Base-by-base conservation (phyloP, 1,140 invertebrate species). In the Ectropis grisescens region DNA sequence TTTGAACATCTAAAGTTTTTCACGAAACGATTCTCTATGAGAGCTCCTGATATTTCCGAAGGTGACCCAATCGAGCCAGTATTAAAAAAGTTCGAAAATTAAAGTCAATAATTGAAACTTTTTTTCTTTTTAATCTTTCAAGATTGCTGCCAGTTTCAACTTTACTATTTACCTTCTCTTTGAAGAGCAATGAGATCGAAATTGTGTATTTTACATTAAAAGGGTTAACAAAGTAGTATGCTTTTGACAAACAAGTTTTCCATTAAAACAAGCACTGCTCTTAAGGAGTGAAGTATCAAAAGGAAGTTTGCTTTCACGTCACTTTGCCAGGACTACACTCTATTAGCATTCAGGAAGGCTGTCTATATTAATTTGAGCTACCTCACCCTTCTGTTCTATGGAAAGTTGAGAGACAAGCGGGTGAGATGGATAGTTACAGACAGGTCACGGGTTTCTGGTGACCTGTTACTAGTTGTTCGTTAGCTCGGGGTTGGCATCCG, bases 401-500 rank as follows among this genome's bases (percentile, higher is more conserved):
- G 24, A 11, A 23, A 11, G 13, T 29, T 4, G 1, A 4, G 8
- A 29, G 23, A 22, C 11, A 32, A n/a, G 13, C 12, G 16, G 3
- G 24, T 26, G 6, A 10, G 4, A n/a, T n/a, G 24, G 8, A 2
- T 16, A 24, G 8, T 24, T 26, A 22, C 14, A 10, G 22, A 6
- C 13, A 22, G 49, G 25, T 53, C 54, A 32, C 12, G 25, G 12
- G n/a, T 16, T 11, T 22, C 13, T 54, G 48, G 50, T 35, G 23
- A 37, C 24, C 38, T 35, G 24, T 44, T 49, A 49, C 48, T 62
- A 58, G 58, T 53, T 48, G 45, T 53, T 70, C 59, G 61, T 70
- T 70, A 69, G 49, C 41, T 30, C 19, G 55, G 44, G 48, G 46
- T 55, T 41, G 37, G 56, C 54, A 54, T 70, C 66, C 61, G 59